Evolutionary conservation across 2,888 invertebrate species (phyloP), one percentile per base, ranked within the genome.

Genomic region (Xanthorhoe designata): DNA sequence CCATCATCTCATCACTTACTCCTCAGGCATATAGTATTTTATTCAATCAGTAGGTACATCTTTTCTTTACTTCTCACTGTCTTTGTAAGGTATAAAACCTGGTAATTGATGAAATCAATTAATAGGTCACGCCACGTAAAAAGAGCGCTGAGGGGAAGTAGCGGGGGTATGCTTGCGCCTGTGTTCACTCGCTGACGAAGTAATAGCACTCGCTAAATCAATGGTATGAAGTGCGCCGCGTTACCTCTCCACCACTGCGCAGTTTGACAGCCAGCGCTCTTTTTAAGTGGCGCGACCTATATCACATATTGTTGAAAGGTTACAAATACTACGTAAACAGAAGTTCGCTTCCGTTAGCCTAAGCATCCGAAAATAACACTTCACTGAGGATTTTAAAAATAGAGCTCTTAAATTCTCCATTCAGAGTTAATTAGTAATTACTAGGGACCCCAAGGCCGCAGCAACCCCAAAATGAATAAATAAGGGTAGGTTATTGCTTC

Each of bases 391-490:
- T 42, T 42, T 63, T 66, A 49, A 56, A 67, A 55, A 67, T 63
- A 56, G 55, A 17, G 13, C 49, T 18, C 17, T 19, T 52, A 15
- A 10, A 55, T 62, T 49, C 47, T 51, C 24, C 52, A 47, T 61
- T 38, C 75, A 57, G 74, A 74, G 75, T 81, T 86, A 85, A 85
- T 85, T 83, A 82, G 74, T 52, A 85, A 85, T 85, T 83, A 82
- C 74, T 52, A 52, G 66, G 76, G 77, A 75, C 79, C 80, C 82
- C 80, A 85, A 85, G 84, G 83, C 76, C 80, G 74, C 61, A 59
- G 56, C 47, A 63, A 72, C 78, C 80, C 78, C 71, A 72, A 71
- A 73, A 73, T 66, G 71, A 73, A 77, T 76, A 79, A 78, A 76
- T 76, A 72, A 85, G 86, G 84, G 80, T 79, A 69, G 76, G 75